Base-by-base conservation (phyloP, 2,113 vertebrate species). In the Gymnorhina tibicen region DNA sequence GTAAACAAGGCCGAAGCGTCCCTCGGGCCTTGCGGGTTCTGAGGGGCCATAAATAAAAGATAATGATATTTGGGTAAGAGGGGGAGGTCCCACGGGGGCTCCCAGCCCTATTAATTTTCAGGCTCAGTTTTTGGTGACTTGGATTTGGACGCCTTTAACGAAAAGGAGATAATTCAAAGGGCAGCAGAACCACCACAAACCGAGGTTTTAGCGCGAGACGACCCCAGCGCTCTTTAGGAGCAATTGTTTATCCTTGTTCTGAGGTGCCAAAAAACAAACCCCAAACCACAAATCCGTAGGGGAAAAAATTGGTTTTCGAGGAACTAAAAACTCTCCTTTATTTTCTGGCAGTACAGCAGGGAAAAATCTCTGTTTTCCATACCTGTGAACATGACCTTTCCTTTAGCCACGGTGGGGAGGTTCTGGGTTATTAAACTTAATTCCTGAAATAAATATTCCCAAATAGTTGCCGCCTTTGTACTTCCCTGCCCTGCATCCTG, bases 31-130 rank as follows among this genome's bases (percentile, higher is more conserved):
- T 27, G 35, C 32, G 33, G 92, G 66, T 64, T 92, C 90, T 33
- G 77, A 89, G 92, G 85, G 90, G 60, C 60, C 83, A 78, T 95
- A 97, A 96, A 96, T 96, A 92, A 88, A 81, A 91, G 85, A 95
- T 68, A 96, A 96, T 94, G 76, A 82, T 96, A 96, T 96, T 97
- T 97, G 91, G 79, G 73, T 78, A 94, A 89, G 84, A 91, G 91
- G 28, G 60, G 79, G 64, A 86, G 60, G 32, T 22, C 92, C 83
- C 62, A 35, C 20, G 2, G 16, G 37, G 21, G 11, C 14, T 92
- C 64, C 41, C 26, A 8, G 24, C 2, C 16, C 85, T 72, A 81
- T 91, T 86, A 91, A 94, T 96, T 96, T 90, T 60, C 79, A 84
- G 20, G 3, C 35, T 93, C 6, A 1, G 41, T 22, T 78, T 79